Evolutionary conservation across 2,113 vertebrate species (phyloP), one percentile per base, ranked within the genome.

Genomic region (Tragulus kanchil): DNA sequence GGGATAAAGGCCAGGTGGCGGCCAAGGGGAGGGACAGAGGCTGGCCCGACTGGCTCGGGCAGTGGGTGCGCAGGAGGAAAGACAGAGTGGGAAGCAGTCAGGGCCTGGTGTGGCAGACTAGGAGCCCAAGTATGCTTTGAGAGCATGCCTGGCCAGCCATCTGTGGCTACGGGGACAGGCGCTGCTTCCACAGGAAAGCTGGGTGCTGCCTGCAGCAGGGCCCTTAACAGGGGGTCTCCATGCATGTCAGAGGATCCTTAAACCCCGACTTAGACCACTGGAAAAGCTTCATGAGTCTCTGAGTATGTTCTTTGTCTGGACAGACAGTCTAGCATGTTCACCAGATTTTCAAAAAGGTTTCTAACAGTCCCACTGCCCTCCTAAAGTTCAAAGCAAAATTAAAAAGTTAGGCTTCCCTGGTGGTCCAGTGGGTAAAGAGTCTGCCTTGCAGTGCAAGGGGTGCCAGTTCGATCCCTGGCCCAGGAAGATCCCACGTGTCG

Each of bases 321-420:
- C 59, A 69, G 73, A 65, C 0, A 85, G 73, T 19, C 59, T 31
- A 50, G 8, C 2, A 8, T 26, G 56, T 75, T 81, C 16, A 81
- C 84, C 28, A 84, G 56, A 42, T 59, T 59, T 97, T 89, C 64
- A 83, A 50, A 93, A 93, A 56, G 45, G n/a, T 62, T 78, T 85
- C 58, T 94, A 62, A 75, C 13, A 0, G 3, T 23, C 23, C 36
- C 45, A 19, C 15, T 16, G 71, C 58, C 19, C 17, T 48, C 25
- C 59, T 25, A 85, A 79, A 67, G 19, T 79, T 92, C 28, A 67
- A 94, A 84, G 83, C 75, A 75, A 67, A 90, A 71, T 87, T 77
- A 61, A 85, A 36, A 36, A 36, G 36, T 36, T 36, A 36, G 36
- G 36, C 36, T 36, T 36, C 36, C 36, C 36, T 36, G 36, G 36